Conservation (phyloP, 2,888 invertebrate genomes). For the Tricholauxania praeusta region DNA sequence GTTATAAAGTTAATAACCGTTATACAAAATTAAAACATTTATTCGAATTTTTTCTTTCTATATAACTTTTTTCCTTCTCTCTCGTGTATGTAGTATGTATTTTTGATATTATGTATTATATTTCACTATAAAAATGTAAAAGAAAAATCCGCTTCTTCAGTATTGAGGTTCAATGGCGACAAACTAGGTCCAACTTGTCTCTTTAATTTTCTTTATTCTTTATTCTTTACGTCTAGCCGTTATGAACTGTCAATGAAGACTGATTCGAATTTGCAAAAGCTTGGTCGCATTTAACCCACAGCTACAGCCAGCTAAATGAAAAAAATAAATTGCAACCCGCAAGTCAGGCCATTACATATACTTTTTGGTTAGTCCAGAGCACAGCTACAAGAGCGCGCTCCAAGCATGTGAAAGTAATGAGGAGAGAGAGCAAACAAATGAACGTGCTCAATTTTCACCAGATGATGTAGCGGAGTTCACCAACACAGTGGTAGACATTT, state of each 20-base stretch:
- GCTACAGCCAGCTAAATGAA: constrained; percentile 2
- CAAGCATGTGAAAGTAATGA: too few relatives aligned
- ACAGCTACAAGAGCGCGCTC: too few relatives aligned
- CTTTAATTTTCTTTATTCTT: neutral
- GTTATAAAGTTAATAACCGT: neutral
- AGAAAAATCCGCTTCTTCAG: constrained; percentile 14
- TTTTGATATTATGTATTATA: constrained; percentile 24
- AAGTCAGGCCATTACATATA: constrained; percentile 4
- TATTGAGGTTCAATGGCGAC: constrained; percentile 34
- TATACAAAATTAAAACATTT: too few relatives aligned
- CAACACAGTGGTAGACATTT: too few relatives aligned
- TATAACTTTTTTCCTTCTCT: neutral
- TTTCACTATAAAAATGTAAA: neutral
- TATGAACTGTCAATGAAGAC: constrained; percentile 52
- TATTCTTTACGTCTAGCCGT: constrained; percentile 41
- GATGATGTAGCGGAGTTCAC: too few relatives aligned
- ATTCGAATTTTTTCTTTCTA: neutral
- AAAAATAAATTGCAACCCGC: constrained; percentile 6
- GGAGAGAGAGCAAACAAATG: too few relatives aligned
- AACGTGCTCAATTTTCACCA: too few relatives aligned
- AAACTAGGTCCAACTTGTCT: constrained; percentile 18
- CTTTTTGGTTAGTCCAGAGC: too few relatives aligned
- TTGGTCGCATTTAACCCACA: constrained; percentile 48
- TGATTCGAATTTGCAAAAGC: constrained; percentile 43
- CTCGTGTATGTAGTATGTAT: neutral